Evolutionary conservation across 2,113 vertebrate species (phyloP).

Genomic region (Cyprinus carpio): DNA sequence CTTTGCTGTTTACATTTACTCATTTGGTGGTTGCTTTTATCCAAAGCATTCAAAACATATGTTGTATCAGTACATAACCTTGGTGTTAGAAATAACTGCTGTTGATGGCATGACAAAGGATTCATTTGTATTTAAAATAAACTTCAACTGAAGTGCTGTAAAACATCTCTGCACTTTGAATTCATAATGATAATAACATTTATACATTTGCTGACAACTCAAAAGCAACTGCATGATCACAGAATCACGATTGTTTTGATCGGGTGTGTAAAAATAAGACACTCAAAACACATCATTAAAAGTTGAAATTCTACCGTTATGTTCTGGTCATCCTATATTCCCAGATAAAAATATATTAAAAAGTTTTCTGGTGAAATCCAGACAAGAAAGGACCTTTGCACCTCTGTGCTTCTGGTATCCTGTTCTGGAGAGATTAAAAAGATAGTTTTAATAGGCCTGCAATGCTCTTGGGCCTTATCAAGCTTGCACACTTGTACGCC

Average conservation of each 20-base stretch:
- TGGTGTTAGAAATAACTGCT: neutral
- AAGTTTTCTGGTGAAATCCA: slow-evolving; percentile 28
- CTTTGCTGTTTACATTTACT: neutral
- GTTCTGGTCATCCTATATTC: slow-evolving; percentile 21
- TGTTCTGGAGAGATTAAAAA: slow-evolving; percentile 41
- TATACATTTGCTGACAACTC: neutral
- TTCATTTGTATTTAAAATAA: neutral
- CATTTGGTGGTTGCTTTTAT: neutral
- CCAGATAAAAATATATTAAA: slow-evolving; percentile 14
- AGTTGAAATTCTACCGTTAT: slow-evolving; percentile 44
- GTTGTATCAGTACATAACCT: neutral
- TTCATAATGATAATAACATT: neutral
- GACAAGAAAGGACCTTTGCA: slow-evolving; percentile 25
- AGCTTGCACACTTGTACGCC: slow-evolving; percentile 29
- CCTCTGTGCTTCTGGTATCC: slow-evolving; percentile 32
- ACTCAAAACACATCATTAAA: slow-evolving; percentile 61
- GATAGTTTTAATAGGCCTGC: slow-evolving; percentile 33
- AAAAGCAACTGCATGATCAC: slow-evolving; percentile 45
- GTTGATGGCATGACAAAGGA: neutral
- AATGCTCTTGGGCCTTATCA: slow-evolving; percentile 41
- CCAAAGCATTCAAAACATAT: neutral
- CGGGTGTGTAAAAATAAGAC: slow-evolving; percentile 57
- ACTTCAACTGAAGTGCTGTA: neutral
- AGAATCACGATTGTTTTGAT: slow-evolving; percentile 48
- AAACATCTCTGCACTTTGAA: neutral